These are phyloP conservation scores for Xenus cinereus DNA, from an alignment of 2,113 vertebrate species.

Conservation along the genomic window DNA sequence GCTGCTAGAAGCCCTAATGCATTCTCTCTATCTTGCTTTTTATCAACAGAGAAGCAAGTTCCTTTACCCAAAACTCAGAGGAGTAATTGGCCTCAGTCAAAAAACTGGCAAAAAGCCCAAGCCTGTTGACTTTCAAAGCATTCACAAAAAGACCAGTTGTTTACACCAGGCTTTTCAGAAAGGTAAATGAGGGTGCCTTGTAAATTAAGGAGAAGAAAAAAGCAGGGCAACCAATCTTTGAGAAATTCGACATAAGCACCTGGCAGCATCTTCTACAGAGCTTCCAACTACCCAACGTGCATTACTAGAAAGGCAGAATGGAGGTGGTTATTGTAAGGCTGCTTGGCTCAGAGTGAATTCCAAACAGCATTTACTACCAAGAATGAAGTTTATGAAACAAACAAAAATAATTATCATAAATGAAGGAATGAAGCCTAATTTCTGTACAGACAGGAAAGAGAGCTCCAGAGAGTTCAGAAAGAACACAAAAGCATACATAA, in stretches of 20 bases:
- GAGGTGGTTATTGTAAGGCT: neutral
- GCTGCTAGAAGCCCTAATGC: constrained; percentile 5
- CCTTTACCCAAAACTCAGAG: neutral
- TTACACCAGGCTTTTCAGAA: neutral
- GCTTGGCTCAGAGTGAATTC: fast-evolving
- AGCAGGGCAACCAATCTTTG: neutral
- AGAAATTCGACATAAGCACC: neutral
- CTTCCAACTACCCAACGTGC: fast-evolving
- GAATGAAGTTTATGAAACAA: neutral
- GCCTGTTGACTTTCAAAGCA: neutral
- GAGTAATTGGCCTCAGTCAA: neutral
- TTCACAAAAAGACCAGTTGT: neutral
- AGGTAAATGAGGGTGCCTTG: neutral
- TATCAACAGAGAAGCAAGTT: neutral
- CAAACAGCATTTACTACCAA: neutral
- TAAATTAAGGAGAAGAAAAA: neutral
- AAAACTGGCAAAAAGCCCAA: neutral
- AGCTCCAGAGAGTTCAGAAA: neutral
- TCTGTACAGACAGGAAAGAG: neutral
- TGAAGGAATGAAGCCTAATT: neutral
- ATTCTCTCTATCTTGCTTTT: neutral
- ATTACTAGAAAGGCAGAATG: neutral
- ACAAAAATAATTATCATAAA: neutral
- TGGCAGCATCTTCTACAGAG: neutral
- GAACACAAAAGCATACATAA: neutral